Percentiles rank a stretch among this genome's conserved stretches.
phyloP scores from a whole-genome alignment of 2,888 invertebrate genomes.

The Macaria liturata region DNA sequence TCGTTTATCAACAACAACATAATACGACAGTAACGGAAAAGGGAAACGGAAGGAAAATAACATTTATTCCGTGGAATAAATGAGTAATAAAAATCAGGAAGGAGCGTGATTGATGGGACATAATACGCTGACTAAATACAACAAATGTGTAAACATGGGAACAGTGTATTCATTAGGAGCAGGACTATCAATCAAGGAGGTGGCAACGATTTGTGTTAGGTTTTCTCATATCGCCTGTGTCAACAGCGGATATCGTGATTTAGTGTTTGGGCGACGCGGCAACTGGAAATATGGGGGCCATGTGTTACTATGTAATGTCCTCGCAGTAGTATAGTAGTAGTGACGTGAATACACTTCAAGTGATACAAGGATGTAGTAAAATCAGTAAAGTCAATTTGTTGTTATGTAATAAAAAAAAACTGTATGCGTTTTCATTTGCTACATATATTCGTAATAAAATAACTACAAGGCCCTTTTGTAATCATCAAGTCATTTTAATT shows the following conservation, averaged over 20 bases:
- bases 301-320: not conserved
- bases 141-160: conserved; percentile 29
- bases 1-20: conserved; percentile 47
- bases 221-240: conserved; percentile 8
- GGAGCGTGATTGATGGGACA: conserved; percentile 40
- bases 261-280: not conserved
- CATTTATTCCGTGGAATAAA: conserved; percentile 42
- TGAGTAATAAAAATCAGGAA: conserved; percentile 38
- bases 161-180: conserved; percentile 23
- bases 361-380: no score
- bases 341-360: no score
- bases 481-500: no score
- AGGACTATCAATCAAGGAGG: conserved; percentile 21
- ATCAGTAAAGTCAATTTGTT: no score
- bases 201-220: conserved; percentile 12
- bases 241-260: conserved; percentile 4
- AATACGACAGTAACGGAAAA: conserved; percentile 42
- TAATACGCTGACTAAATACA: conserved; percentile 38
- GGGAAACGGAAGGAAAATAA: conserved; percentile 40
- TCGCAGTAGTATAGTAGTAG: no score
- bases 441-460: no score
- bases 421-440: no score
- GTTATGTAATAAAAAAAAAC: no score
- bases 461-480: no score
- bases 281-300: not conserved